Evolutionary conservation across 2,113 vertebrate species (phyloP).

Genomic region (Merops nubicus): DNA sequence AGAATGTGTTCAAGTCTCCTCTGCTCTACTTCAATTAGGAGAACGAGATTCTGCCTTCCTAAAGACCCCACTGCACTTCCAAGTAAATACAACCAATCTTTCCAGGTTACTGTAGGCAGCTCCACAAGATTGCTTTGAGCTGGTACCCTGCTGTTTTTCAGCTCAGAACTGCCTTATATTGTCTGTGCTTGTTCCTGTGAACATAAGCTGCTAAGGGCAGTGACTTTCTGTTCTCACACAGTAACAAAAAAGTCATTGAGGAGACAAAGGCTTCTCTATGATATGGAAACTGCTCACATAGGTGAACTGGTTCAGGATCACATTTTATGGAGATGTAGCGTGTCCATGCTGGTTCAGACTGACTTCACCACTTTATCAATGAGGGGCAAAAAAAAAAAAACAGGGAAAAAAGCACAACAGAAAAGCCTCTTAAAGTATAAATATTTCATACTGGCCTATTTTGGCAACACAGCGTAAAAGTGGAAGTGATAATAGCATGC

Average conservation of each 20-base stretch:
- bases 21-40: not conserved
- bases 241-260: not conserved
- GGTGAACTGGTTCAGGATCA: not conserved
- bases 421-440: conserved; percentile 15
- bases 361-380: not conserved
- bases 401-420: not conserved
- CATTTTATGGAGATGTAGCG: not conserved
- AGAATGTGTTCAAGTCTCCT: not conserved
- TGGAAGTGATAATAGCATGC: conserved; percentile 12
- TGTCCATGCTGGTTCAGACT: not conserved
- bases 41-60: not conserved
- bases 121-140: not conserved
- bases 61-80: not conserved
- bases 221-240: not conserved
- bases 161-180: not conserved
- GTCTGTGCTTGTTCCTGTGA: not conserved
- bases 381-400: not conserved
- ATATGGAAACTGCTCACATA: not conserved
- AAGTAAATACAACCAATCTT: not conserved
- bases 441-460: conserved; percentile 52
- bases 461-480: conserved; percentile 33
- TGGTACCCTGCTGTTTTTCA: not conserved
- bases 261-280: not conserved
- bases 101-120: not conserved
- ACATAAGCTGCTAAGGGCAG: not conserved